phyloP scores from a whole-genome alignment of 2,888 invertebrate species.

The Tetragonisca angustula region DNA sequence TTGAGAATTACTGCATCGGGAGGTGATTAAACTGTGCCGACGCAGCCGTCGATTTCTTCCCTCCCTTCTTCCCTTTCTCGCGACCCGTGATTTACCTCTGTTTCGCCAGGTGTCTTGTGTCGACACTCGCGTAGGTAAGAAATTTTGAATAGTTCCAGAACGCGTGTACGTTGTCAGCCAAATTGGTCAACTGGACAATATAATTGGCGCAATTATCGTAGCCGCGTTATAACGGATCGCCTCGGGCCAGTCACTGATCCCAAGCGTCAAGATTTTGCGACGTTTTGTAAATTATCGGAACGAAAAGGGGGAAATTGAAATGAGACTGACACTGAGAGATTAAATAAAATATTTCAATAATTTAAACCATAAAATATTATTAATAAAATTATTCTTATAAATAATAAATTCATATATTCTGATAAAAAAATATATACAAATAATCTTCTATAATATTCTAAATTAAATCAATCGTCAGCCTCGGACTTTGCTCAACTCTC shows the following conservation, averaged over 20 bases:
- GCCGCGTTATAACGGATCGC: slow-evolving; percentile 43
- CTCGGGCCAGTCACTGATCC: slow-evolving; percentile 6
- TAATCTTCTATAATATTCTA: no score
- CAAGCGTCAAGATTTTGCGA: slow-evolving; percentile 5
- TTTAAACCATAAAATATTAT: no score
- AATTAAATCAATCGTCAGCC: not conserved
- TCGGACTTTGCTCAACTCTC: not conserved
- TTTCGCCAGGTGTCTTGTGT: not conserved
- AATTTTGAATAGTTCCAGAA: not conserved
- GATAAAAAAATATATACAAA: no score
- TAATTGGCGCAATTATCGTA: slow-evolving; percentile 38
- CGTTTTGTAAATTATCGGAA: slow-evolving; percentile 40
- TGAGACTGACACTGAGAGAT: not conserved
- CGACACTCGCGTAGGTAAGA: not conserved
- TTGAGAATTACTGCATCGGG: slow-evolving; percentile 17
- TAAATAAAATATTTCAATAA: no score
- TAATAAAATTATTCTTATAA: no score
- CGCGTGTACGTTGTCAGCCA: not conserved
- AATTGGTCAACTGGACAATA: no score
- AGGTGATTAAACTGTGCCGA: slow-evolving; percentile 21
- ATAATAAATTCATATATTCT: no score
- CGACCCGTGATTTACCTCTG: not conserved
- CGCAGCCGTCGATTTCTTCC: not conserved
- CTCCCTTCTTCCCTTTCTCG: not conserved
- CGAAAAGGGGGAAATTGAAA: slow-evolving; percentile 38